Conservation (phyloP, 1,140 invertebrate species). For the Pseudoatta argentina region DNA sequence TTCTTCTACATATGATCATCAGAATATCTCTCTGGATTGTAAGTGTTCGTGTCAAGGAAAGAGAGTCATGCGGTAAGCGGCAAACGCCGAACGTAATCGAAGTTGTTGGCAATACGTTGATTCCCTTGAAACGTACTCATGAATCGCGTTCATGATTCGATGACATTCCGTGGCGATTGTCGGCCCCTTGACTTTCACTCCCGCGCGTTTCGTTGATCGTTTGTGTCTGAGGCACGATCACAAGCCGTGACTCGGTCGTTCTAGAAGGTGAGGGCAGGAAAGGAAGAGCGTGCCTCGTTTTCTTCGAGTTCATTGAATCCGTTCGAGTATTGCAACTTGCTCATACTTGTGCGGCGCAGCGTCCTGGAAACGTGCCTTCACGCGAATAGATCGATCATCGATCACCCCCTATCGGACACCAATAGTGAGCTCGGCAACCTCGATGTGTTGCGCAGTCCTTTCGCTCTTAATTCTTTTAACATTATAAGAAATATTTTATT, state of each 20-base stretch:
- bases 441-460: neutral
- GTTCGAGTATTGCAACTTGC: constrained; percentile 61
- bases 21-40: neutral
- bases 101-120: constrained; percentile 39
- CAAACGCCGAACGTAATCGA: constrained; percentile 19
- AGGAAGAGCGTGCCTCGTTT: constrained; percentile 73
- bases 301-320: constrained; percentile 77
- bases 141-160: constrained; percentile 71
- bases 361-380: constrained; percentile 72
- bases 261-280: constrained; percentile 66
- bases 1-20: neutral
- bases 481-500: neutral
- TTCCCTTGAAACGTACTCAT: constrained; percentile 57
- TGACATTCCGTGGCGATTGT: constrained; percentile 69
- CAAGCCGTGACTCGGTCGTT: constrained; percentile 78
- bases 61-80: constrained; percentile 29
- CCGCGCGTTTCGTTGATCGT: constrained; percentile 65
- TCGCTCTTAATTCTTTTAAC: constrained; percentile 8
- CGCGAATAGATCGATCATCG: constrained; percentile 75
- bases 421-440: constrained; percentile 31
- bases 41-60: neutral
- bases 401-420: constrained; percentile 63
- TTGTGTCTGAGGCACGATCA: constrained; percentile 73
- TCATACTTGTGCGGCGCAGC: constrained; percentile 68
- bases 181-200: constrained; percentile 78